phyloP scores from a whole-genome alignment of 2,113 vertebrate genomes.

The Diphyllodes magnificus region DNA sequence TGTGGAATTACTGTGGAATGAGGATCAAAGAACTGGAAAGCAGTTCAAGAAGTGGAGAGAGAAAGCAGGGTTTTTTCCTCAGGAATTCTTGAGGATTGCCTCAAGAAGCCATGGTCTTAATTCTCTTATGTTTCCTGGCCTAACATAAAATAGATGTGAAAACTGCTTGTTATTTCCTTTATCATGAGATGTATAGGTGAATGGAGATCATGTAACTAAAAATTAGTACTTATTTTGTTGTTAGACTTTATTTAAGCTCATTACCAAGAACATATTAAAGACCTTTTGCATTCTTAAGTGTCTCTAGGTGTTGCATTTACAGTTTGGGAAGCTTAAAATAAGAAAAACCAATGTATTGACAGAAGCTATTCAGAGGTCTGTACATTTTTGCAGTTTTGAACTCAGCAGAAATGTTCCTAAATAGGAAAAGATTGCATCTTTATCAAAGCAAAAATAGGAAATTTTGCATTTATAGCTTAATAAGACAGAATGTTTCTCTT shows the following conservation, averaged over 20 bases:
- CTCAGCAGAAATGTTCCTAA: background rate
- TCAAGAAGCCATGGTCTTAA: background rate
- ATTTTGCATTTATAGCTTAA: background rate
- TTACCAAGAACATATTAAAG: background rate
- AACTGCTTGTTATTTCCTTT: background rate
- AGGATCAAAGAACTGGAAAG: background rate
- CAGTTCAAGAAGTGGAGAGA: background rate
- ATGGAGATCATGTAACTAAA: background rate
- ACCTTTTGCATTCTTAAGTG: background rate
- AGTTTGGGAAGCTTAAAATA: background rate
- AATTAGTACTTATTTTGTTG: background rate
- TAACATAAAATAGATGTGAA: background rate
- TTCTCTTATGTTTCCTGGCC: background rate
- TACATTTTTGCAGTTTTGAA: background rate
- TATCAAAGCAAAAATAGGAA: background rate
- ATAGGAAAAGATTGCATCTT: background rate
- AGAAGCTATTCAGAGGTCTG: background rate
- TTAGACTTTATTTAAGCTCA: background rate
- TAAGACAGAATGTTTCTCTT: background rate
- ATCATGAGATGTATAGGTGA: background rate
- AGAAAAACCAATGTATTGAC: background rate
- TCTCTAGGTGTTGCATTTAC: background rate
- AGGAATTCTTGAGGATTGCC: background rate
- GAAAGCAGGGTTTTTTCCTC: background rate
- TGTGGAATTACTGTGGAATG: background rate